Evolutionary conservation across 2,888 invertebrate genomes (phyloP).

Genomic region (Halictus ligatus): DNA sequence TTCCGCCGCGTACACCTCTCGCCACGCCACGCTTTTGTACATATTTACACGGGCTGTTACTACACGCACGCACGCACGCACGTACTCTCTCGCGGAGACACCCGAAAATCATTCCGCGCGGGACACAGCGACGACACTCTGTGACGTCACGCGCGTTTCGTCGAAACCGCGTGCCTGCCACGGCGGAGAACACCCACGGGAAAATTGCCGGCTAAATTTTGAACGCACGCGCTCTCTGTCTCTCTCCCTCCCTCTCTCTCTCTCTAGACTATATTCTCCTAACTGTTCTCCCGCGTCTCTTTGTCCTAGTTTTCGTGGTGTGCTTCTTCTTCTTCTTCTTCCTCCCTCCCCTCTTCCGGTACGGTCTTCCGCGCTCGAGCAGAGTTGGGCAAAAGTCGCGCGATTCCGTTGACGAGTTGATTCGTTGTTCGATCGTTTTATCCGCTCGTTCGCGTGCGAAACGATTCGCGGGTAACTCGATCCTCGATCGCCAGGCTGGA

Average conservation of each 20-base stretch:
- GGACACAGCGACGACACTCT: not conserved
- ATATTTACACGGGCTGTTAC: not conserved
- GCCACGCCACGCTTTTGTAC: not conserved
- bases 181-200: conserved; percentile 10
- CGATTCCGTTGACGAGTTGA: no score
- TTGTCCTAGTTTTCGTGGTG: not conserved
- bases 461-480: no score
- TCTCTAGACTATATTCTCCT: no score
- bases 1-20: no score
- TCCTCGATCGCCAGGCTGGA: no score
- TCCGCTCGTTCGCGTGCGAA: no score
- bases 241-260: no score
- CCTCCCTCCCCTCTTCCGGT: not conserved
- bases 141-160: not conserved
- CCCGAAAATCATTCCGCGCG: not conserved
- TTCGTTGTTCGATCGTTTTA: no score
- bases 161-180: conserved; percentile 8
- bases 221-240: not conserved
- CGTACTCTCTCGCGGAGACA: no score
- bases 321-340: no score
- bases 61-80: no score
- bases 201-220: not conserved
- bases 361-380: not conserved
- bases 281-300: not conserved
- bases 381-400: not conserved